A percentile compares a stretch with the other conserved stretches of the same genome.
Evolutionary conservation across 2,888 invertebrate genomes (phyloP).

Genomic region (Troilus luridus): DNA sequence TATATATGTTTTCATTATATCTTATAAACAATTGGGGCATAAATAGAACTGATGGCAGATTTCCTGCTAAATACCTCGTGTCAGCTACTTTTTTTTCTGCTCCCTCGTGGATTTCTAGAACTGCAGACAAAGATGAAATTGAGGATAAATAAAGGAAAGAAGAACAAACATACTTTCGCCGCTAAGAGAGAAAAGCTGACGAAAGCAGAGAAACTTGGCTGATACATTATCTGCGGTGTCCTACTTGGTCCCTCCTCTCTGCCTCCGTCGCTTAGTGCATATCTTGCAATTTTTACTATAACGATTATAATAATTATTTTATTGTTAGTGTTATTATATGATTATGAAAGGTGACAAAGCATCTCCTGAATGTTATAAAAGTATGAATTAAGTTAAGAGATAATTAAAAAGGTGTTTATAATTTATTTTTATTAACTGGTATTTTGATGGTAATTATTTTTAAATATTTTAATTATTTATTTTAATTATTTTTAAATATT

Average conservation of each 20-base stretch:
- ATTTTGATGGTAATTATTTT: too few species aligned
- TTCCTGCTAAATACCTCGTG: neutral
- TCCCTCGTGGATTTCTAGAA: neutral
- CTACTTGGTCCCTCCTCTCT: neutral
- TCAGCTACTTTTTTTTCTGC: neutral
- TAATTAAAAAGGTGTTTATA: too few species aligned
- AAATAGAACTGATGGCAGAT: neutral
- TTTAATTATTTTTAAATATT: too few species aligned
- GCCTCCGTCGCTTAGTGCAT: neutral
- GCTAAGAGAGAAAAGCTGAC: constrained; percentile 15
- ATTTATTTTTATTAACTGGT: too few species aligned
- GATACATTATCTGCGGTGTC: constrained; percentile 13
- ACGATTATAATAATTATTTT: neutral
- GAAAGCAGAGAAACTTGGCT: constrained; percentile 33
- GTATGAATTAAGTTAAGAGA: too few species aligned
- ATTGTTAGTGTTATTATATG: too few species aligned
- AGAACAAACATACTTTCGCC: constrained; percentile 32
- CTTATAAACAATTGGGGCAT: neutral
- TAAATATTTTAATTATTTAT: too few species aligned
- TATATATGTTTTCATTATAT: too few species aligned
- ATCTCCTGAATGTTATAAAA: too few species aligned
- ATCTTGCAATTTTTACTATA: neutral
- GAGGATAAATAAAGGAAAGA: constrained; percentile 29
- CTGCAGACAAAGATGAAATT: constrained; percentile 32
- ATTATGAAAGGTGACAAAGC: too few species aligned